These are phyloP conservation scores for Taphrorychus bicolor DNA, from an alignment of 2,888 invertebrate species.

Conservation along the genomic window DNA sequence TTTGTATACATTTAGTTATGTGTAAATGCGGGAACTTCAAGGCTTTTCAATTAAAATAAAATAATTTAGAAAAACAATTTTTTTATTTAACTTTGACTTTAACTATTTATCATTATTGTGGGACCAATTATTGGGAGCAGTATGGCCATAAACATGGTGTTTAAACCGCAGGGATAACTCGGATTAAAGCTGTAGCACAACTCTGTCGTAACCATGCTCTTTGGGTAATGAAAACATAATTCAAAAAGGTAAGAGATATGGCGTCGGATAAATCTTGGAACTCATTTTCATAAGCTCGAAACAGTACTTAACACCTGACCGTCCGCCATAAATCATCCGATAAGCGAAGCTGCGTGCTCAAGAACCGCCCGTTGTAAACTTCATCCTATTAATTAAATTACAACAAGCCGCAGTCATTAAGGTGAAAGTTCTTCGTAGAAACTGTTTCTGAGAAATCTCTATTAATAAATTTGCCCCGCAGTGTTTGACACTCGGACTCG, in stretches of 20 bases:
- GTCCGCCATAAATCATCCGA: slow-evolving; percentile 39
- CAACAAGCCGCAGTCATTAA: slow-evolving; percentile 42
- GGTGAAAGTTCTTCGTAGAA: slow-evolving; percentile 29
- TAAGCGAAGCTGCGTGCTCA: slow-evolving; percentile 46
- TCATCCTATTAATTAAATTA: slow-evolving; percentile 55
- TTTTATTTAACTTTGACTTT: no score
- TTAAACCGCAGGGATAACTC: no score
- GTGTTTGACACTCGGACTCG: not conserved
- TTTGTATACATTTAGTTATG: no score
- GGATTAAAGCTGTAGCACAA: no score
- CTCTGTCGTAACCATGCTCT: not conserved
- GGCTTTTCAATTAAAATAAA: no score
- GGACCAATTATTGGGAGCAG: no score
- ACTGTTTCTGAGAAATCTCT: slow-evolving; percentile 15
- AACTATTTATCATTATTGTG: no score
- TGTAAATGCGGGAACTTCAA: no score
- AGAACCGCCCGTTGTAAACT: slow-evolving; percentile 46
- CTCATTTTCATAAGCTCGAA: slow-evolving; percentile 29
- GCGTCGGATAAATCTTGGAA: slow-evolving; percentile 14
- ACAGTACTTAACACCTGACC: slow-evolving; percentile 42
- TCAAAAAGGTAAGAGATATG: slow-evolving; percentile 5
- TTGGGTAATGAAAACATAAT: slow-evolving; percentile 7
- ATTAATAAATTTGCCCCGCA: slow-evolving; percentile 8
- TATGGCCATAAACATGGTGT: no score
- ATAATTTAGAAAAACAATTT: no score